These are phyloP conservation scores for Pseudolaguvia tuberculata DNA, from an alignment of 2,113 vertebrate genomes.

Conservation along the genomic window DNA sequence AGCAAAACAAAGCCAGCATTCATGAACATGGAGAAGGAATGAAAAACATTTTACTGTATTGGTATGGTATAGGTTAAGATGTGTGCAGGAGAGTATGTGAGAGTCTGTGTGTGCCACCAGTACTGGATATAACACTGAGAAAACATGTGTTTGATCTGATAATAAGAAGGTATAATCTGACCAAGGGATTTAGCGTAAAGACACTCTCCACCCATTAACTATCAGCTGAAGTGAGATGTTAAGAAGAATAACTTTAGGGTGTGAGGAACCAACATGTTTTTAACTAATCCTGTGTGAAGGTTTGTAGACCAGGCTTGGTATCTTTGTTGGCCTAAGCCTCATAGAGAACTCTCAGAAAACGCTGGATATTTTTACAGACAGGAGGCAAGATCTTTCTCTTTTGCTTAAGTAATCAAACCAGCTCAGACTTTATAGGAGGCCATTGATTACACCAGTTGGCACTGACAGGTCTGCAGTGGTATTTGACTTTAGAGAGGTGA, in stretches of 20 bases:
- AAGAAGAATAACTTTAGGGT: slow-evolving; percentile 4
- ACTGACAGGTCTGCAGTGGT: slow-evolving; percentile 19
- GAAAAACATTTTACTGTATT: slow-evolving; percentile 73
- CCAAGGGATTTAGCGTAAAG: slow-evolving; percentile 28
- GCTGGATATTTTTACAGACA: neutral
- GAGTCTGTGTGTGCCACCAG: slow-evolving; percentile 29
- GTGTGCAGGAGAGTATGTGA: slow-evolving; percentile 25
- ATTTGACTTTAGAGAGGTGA: slow-evolving; percentile 33
- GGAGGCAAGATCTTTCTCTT: neutral
- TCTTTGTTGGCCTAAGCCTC: neutral
- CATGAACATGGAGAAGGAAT: slow-evolving; percentile 71
- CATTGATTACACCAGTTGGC: slow-evolving; percentile 18
- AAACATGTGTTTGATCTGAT: slow-evolving; percentile 42
- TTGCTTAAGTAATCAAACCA: slow-evolving; percentile 13
- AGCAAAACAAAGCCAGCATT: slow-evolving; percentile 77
- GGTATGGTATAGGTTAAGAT: slow-evolving; percentile 56
- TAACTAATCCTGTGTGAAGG: neutral
- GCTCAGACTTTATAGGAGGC: slow-evolving; percentile 20
- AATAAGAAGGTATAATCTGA: slow-evolving; percentile 40
- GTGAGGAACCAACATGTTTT: slow-evolving; percentile 4
- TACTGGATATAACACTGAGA: slow-evolving; percentile 24
- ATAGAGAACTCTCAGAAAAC: neutral
- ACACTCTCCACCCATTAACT: slow-evolving; percentile 32
- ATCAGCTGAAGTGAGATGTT: slow-evolving; percentile 19
- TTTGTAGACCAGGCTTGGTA: neutral